Evolutionary conservation across 1,140 invertebrate species (phyloP).

Genomic region (Drosophila persimilis): DNA sequence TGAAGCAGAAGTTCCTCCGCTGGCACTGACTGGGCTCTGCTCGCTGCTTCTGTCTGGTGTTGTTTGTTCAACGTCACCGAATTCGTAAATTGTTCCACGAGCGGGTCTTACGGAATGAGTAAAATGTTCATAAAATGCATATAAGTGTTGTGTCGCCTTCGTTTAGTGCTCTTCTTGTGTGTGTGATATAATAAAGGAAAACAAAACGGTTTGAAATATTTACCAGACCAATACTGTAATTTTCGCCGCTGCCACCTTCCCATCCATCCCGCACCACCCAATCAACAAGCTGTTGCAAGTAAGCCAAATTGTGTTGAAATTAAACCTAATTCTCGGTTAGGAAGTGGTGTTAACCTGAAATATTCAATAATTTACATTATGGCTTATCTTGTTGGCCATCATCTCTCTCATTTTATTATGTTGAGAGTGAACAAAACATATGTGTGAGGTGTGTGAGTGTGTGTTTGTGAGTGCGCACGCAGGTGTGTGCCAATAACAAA

Average conservation of each 20-base stretch:
- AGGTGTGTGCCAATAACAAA: slow-evolving; percentile 56
- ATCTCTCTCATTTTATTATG: slow-evolving; percentile 14
- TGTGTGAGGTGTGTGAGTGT: slow-evolving; percentile 14
- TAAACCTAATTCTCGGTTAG: slow-evolving; percentile 4
- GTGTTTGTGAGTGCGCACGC: slow-evolving; percentile 37
- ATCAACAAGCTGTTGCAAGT: slow-evolving; percentile 20
- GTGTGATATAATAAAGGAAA: slow-evolving; percentile 48
- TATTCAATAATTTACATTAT: slow-evolving; percentile 33
- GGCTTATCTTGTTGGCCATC: slow-evolving; percentile 8
- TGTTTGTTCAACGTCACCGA: slow-evolving; percentile 55
- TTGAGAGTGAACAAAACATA: neutral
- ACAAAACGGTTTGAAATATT: slow-evolving; percentile 18
- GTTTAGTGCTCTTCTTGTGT: slow-evolving; percentile 12
- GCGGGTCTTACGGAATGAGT: slow-evolving; percentile 27
- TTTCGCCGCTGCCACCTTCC: too few species aligned
- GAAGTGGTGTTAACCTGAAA: slow-evolving; percentile 22
- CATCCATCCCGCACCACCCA: slow-evolving; percentile 5
- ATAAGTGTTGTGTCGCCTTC: slow-evolving; percentile 15
- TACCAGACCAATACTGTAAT: neutral
- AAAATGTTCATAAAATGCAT: slow-evolving; percentile 46
- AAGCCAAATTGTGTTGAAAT: slow-evolving; percentile 2
- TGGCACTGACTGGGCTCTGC: slow-evolving; percentile 11
- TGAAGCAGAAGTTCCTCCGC: slow-evolving; percentile 31
- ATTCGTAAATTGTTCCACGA: slow-evolving; percentile 63
- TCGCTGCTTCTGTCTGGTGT: neutral